Base-by-base conservation (phyloP, 2,797 vertebrate genomes). In the Etheostoma perlongum region DNA sequence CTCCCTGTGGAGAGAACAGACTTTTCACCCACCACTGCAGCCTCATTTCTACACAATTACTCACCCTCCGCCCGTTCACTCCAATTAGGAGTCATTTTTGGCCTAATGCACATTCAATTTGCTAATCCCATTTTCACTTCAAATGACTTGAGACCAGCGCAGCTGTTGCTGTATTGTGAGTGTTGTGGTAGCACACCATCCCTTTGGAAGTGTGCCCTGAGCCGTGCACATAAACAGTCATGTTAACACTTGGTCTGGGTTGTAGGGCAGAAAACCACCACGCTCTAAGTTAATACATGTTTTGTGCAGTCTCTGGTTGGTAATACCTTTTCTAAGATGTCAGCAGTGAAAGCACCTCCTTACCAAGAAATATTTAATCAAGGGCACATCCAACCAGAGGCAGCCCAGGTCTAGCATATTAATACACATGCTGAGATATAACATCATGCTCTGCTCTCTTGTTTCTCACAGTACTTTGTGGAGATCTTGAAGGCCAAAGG, bases 401-500 rank as follows among this genome's bases (percentile, higher is more conserved):
- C 86, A 74, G 72, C 19, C 19, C 85, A 61, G 42, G 55, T 76
- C 79, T 67, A 87, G 19, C 33, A 52, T 91, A 87, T 82, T 77
- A 79, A 71, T 77, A 72, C 72, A 60, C 21, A 64, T 59, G 19
- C 40, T 46, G 53, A 67, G 19, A 33, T 66, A 40, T 71, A 42
- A 67, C 46, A 1, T 40, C 0, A 14, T 27, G 30, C 13, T 63
- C 54, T 83, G 69, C 47, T 62, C 53, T 86, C 27, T 74, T 78
- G 47, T 85, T 85, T 81, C 79, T 62, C 62, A 57, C 86, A 99
- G 97, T 98, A 96, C 87, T 98, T 99, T 88, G 92, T 98, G 93
- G 95, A 94, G 72, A 97, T 98, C 91, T 90, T 99, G 91, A 96
- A 96, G 90, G 97, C 97, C 92, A 98, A 97, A 94, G 96, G 95